Conservation (phyloP, 1,140 invertebrate genomes). For the Pogonomyrmex californicus region DNA sequence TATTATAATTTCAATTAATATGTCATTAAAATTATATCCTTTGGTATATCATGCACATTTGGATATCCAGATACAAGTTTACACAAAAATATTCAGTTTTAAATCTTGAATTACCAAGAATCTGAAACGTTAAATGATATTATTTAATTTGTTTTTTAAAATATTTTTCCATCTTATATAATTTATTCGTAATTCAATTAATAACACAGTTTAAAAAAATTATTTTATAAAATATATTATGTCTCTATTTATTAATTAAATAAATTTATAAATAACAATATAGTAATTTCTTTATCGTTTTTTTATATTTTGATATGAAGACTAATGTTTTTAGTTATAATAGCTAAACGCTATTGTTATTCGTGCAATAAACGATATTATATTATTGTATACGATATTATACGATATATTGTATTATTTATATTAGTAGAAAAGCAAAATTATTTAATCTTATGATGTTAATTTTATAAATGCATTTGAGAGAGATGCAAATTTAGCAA, state of each 20-base stretch:
- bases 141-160: conserved; percentile 7
- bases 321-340: neutral
- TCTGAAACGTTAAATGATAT: neutral
- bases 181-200: neutral
- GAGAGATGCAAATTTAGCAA: neutral
- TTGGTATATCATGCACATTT: conserved; percentile 88
- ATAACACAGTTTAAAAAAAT: neutral
- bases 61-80: conserved; percentile 88
- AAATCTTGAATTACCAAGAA: conserved; percentile 79
- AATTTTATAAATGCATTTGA: neutral
- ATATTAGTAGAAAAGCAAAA: neutral
- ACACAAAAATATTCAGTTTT: conserved; percentile 85
- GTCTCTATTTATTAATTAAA: neutral
- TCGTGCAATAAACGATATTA: neutral
- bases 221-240: neutral
- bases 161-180: neutral
- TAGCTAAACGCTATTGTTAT: neutral
- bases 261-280: too few relatives aligned
- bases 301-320: too few relatives aligned
- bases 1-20: neutral
- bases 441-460: neutral
- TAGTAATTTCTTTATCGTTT: too few relatives aligned
- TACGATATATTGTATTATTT: neutral
- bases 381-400: neutral
- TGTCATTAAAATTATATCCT: conserved; percentile 87